Conservation (phyloP, 1,140 invertebrate genomes). For the Lordiphosa collinella region DNA sequence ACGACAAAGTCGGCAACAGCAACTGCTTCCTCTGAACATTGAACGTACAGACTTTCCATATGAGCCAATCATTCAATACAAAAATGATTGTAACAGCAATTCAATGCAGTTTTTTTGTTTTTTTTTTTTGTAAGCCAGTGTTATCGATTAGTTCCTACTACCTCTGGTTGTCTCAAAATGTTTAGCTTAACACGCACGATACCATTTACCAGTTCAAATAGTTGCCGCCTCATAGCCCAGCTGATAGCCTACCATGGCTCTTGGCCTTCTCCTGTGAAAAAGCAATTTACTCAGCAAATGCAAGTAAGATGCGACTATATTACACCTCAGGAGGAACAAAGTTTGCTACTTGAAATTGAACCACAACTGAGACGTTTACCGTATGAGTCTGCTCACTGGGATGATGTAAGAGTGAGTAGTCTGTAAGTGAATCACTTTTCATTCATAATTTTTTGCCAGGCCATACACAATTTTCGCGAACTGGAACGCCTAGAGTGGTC, state of each 20-base stretch:
- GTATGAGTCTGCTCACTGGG: not conserved
- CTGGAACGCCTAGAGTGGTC: not conserved
- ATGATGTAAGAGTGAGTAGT: not conserved
- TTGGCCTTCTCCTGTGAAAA: not conserved
- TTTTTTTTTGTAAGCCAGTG: too few relatives aligned
- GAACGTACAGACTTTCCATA: too few relatives aligned
- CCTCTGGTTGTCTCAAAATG: too few relatives aligned
- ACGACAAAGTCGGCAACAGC: too few relatives aligned
- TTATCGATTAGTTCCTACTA: too few relatives aligned
- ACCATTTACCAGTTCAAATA: not conserved
- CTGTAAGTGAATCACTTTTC: not conserved
- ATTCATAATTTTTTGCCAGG: not conserved
- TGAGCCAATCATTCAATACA: too few relatives aligned
- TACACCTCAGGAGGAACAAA: not conserved
- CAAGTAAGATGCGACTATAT: not conserved
- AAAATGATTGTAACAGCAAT: too few relatives aligned
- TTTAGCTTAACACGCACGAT: too few relatives aligned
- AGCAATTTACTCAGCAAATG: not conserved
- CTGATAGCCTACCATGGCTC: not conserved
- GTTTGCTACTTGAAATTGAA: not conserved
- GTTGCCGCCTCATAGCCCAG: not conserved
- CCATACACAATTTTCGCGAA: constrained; percentile 1
- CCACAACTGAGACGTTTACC: not conserved
- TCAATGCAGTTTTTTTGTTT: too few relatives aligned
- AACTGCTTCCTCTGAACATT: too few relatives aligned